Conservation (phyloP, 2,113 vertebrate genomes). For the Raphicerus campestris region DNA sequence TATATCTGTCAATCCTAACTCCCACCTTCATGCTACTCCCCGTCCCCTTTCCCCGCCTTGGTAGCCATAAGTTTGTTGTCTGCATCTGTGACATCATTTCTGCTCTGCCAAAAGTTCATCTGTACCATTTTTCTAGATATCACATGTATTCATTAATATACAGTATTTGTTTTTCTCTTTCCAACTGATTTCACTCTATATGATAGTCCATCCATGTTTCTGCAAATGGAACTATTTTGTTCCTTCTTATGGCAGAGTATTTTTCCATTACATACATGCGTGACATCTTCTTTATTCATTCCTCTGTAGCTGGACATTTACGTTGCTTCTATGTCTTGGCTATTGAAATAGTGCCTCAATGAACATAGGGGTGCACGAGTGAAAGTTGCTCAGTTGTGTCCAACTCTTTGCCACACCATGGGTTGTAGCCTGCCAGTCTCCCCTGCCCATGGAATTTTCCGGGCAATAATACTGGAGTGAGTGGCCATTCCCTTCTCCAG, state of each 20-base stretch:
- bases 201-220: background rate
- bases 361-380: background rate
- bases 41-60: accelerated
- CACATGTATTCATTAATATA: background rate
- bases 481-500: background rate
- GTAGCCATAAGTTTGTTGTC: background rate
- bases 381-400: background rate
- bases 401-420: background rate
- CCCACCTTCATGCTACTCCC: background rate
- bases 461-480: background rate
- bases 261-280: background rate
- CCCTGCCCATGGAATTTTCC: background rate
- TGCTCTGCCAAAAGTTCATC: background rate
- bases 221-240: background rate
- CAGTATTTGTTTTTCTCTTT: background rate
- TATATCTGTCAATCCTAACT: background rate
- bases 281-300: background rate
- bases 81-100: background rate
- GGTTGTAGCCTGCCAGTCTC: background rate
- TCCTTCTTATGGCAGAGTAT: background rate
- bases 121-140: background rate
- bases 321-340: background rate
- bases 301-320: background rate
- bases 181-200: background rate
- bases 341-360: background rate